These are phyloP conservation scores for Cynocephalus volans DNA, from an alignment of 2,113 vertebrate genomes.

Conservation along the genomic window DNA sequence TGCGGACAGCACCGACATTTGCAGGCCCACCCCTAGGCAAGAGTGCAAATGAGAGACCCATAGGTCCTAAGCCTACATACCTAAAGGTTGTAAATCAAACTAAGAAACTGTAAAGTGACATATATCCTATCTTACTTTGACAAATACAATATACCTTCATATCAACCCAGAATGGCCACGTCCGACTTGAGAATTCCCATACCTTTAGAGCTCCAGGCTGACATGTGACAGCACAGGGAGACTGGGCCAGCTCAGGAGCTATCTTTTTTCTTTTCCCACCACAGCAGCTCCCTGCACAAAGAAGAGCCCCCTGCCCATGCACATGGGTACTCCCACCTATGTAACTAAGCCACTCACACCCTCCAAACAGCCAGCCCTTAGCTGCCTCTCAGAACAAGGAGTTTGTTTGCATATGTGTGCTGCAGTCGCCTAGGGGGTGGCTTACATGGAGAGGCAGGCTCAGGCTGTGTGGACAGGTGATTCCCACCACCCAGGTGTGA, in stretches of 20 bases:
- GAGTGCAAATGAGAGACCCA: no score
- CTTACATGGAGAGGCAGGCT: not conserved
- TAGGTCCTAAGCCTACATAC: no score
- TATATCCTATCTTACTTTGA: not conserved
- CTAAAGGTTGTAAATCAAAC: no score
- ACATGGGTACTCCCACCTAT: no score
- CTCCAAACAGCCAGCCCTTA: not conserved
- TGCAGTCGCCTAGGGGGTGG: not conserved
- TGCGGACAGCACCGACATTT: no score
- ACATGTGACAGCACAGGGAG: not conserved
- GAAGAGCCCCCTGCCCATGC: not conserved
- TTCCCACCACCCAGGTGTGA: not conserved
- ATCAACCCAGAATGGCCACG: not conserved
- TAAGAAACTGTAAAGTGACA: not conserved
- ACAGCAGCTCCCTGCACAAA: not conserved
- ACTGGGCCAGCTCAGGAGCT: accelerated
- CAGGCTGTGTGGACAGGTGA: not conserved
- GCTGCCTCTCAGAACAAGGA: not conserved
- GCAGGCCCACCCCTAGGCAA: no score
- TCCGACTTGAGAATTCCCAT: not conserved
- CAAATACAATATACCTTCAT: not conserved
- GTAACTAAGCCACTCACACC: not conserved
- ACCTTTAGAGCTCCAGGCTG: not conserved
- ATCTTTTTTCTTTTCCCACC: not conserved
- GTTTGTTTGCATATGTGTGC: no score